Percentiles rank a stretch among this genome's conserved stretches.
These are phyloP conservation scores for Chrysopilus asiliformis DNA, from an alignment of 2,888 invertebrate genomes.

Conservation along the genomic window DNA sequence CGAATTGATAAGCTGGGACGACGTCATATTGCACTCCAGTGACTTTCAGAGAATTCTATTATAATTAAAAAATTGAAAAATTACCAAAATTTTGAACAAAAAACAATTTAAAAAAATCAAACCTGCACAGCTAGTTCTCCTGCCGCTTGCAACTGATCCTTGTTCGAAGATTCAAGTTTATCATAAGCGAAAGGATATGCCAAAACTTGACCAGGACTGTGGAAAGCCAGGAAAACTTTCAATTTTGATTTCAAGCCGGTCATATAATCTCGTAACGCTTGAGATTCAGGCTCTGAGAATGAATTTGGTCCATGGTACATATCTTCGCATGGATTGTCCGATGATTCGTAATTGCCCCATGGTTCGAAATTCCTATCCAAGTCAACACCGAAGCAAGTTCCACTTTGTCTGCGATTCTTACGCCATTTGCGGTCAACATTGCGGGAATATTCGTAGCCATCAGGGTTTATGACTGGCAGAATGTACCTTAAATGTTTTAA, in stretches of 20 bases:
- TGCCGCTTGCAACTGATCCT: no score
- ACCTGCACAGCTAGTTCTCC: no score
- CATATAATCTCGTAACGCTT: conserved; percentile 44
- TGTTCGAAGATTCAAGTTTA: no score
- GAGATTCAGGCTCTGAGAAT: conserved; percentile 76
- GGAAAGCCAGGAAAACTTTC: conserved; percentile 47
- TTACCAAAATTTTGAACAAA: no score
- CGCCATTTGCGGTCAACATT: conserved; percentile 68
- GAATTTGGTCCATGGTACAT: conserved; percentile 61
- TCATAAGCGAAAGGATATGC: conserved; percentile 75
- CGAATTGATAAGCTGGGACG: neutral
- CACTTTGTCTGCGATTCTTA: conserved; percentile 49
- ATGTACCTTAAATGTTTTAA: no score
- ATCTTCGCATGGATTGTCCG: conserved; percentile 69
- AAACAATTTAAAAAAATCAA: neutral
- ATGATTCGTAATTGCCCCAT: conserved; percentile 71
- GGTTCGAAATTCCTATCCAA: conserved; percentile 79
- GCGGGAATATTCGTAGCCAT: conserved; percentile 78
- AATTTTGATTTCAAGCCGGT: conserved; percentile 38
- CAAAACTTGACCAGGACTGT: conserved; percentile 65
- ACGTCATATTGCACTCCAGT: neutral
- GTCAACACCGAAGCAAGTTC: conserved; percentile 57
- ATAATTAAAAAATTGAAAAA: no score
- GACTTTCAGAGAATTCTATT: no score
- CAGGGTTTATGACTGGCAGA: conserved; percentile 64